These are phyloP conservation scores for Pyrgus malvae DNA, from an alignment of 2,888 invertebrate genomes.

Conservation along the genomic window DNA sequence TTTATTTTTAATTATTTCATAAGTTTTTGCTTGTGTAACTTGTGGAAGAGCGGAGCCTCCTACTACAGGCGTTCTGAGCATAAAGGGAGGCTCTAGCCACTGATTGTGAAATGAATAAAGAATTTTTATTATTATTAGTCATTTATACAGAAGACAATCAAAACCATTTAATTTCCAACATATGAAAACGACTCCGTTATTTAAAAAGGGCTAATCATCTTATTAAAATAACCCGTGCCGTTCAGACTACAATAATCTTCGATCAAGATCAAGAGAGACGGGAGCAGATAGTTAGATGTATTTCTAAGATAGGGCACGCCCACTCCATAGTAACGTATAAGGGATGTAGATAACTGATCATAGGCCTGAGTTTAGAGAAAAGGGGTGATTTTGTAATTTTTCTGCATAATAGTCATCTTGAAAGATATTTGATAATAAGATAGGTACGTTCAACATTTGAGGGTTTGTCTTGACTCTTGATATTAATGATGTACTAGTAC, in stretches of 20 bases:
- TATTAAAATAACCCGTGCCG: too few relatives aligned
- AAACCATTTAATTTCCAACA: too few relatives aligned
- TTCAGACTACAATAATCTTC: slow-evolving; percentile 17
- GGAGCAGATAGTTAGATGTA: slow-evolving; percentile 12
- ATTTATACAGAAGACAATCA: too few relatives aligned
- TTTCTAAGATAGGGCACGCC: slow-evolving; percentile 21
- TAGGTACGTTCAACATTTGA: not conserved
- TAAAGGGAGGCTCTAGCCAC: too few relatives aligned
- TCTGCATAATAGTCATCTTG: slow-evolving; percentile 3
- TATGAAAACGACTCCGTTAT: not conserved
- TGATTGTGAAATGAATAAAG: too few relatives aligned
- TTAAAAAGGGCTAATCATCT: too few relatives aligned
- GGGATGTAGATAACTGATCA: not conserved
- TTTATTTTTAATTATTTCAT: too few relatives aligned
- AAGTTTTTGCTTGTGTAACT: too few relatives aligned
- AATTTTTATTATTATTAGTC: too few relatives aligned
- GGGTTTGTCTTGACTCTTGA: not conserved
- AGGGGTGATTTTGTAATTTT: slow-evolving; percentile 19
- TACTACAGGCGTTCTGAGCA: too few relatives aligned
- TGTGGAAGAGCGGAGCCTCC: too few relatives aligned
- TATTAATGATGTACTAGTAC: too few relatives aligned
- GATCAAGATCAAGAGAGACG: slow-evolving; percentile 14
- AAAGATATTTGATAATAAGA: slow-evolving; percentile 10
- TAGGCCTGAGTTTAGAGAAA: not conserved
- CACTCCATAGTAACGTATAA: slow-evolving; percentile 1